These are phyloP conservation scores for Piezodorus guildinii DNA, from an alignment of 1,140 invertebrate genomes.

Conservation along the genomic window DNA sequence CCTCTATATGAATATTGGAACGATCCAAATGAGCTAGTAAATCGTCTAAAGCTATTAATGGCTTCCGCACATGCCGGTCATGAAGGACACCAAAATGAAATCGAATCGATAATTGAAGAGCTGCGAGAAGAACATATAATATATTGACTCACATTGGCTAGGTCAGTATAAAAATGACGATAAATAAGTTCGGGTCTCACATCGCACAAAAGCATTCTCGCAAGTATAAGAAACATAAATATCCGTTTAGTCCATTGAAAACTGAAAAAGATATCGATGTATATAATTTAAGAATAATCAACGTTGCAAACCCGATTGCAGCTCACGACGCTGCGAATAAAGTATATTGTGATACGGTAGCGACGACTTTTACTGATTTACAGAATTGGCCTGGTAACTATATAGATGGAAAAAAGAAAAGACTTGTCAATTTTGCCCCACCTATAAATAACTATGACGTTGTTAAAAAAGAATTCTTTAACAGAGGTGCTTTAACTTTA, in stretches of 20 bases:
- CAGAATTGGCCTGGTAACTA: not conserved
- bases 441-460: no score
- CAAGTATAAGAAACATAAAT: not conserved
- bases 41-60: no score
- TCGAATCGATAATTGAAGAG: not conserved
- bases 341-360: not conserved
- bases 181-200: not conserved
- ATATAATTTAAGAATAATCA: not conserved
- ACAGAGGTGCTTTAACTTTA: no score
- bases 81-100: not conserved
- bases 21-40: no score
- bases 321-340: not conserved
- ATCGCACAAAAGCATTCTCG: not conserved
- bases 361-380: not conserved
- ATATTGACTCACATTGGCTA: not conserved
- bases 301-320: not conserved
- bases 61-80: no score
- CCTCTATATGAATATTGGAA: no score
- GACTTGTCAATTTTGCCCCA: no score
- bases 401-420: no score
- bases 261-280: not conserved
- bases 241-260: not conserved
- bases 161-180: not conserved
- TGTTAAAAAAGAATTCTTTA: no score
- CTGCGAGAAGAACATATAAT: not conserved